These are phyloP conservation scores for Holothuria leucospilota DNA, from an alignment of 53 echinoderm and acorn worm species.

Conservation along the genomic window DNA sequence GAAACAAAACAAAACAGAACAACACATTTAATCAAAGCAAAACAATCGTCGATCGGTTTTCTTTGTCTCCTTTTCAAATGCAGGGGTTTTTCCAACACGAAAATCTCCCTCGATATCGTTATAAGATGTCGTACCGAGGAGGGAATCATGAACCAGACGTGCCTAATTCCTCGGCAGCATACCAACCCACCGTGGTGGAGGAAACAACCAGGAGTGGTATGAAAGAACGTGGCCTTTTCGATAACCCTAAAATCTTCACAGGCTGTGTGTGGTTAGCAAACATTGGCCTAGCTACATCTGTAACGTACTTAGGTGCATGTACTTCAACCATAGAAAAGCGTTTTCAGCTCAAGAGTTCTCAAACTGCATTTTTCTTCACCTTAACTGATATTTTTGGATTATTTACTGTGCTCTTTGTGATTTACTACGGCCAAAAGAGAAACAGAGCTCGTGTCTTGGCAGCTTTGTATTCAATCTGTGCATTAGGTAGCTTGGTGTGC, in stretches of 20 bases:
- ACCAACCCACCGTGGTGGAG: slow-evolving; percentile 24
- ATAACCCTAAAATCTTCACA: slow-evolving; percentile 29
- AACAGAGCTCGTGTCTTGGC: slow-evolving; percentile 39
- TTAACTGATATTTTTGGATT: slow-evolving; percentile 28
- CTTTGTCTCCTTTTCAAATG: too few species aligned
- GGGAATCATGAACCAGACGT: background rate
- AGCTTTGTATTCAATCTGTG: slow-evolving; percentile 33
- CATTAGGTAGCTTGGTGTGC: slow-evolving; percentile 38
- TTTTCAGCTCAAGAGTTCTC: slow-evolving; percentile 44
- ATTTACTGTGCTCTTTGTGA: slow-evolving; percentile 39
- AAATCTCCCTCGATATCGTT: too few species aligned
- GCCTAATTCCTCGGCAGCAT: background rate
- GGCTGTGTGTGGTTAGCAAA: slow-evolving; percentile 14
- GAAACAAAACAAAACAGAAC: too few species aligned
- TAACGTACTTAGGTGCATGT: slow-evolving; percentile 48
- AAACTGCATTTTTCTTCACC: slow-evolving; percentile 47
- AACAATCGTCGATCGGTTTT: too few species aligned
- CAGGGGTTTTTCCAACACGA: too few species aligned
- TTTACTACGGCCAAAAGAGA: slow-evolving; percentile 41
- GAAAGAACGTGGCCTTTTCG: slow-evolving; percentile 11
- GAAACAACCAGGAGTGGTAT: background rate
- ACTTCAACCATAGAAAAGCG: slow-evolving; percentile 41
- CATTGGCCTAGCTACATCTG: slow-evolving; percentile 23
- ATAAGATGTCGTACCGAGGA: too few species aligned
- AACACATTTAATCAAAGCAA: too few species aligned